phyloP scores from a whole-genome alignment of 2,888 invertebrate genomes.

The Tachystola acroxantha region DNA sequence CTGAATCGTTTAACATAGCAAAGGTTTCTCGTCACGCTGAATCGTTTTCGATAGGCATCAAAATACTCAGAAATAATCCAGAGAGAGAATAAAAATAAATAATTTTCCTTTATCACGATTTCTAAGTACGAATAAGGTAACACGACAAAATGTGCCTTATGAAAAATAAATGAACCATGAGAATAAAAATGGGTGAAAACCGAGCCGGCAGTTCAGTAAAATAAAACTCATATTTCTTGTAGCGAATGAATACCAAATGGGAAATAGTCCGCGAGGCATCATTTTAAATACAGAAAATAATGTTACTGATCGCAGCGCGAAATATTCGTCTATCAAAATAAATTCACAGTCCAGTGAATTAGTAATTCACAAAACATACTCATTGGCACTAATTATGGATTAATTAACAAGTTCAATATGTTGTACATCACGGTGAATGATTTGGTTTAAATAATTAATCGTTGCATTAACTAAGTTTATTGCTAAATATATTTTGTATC shows the following conservation, averaged over 20 bases:
- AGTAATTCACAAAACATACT: conserved; percentile 27
- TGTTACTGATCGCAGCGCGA: neutral
- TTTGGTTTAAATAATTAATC: conserved; percentile 53
- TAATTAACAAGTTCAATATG: conserved; percentile 41
- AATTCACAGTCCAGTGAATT: conserved; percentile 16
- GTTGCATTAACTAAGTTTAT: conserved; percentile 29
- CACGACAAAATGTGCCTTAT: too few relatives aligned
- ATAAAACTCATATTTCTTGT: neutral
- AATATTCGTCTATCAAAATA: neutral
- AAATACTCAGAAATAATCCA: too few relatives aligned
- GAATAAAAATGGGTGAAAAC: neutral
- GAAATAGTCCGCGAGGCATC: neutral
- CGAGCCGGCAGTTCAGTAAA: neutral
- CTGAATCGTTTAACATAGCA: too few relatives aligned
- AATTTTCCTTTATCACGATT: too few relatives aligned
- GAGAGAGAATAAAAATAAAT: too few relatives aligned
- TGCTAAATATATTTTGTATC: conserved; percentile 45
- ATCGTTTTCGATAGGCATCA: too few relatives aligned
- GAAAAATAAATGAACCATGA: too few relatives aligned
- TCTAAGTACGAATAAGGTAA: too few relatives aligned
- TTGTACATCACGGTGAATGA: conserved; percentile 72
- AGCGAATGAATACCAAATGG: neutral
- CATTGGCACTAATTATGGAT: conserved; percentile 58
- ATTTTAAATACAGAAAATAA: conserved; percentile 1
- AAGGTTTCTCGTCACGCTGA: too few relatives aligned